Percentiles rank a stretch among this genome's conserved stretches.
phyloP scores from a whole-genome alignment of 2,888 invertebrate species.

The Ectropis crepuscularia region DNA sequence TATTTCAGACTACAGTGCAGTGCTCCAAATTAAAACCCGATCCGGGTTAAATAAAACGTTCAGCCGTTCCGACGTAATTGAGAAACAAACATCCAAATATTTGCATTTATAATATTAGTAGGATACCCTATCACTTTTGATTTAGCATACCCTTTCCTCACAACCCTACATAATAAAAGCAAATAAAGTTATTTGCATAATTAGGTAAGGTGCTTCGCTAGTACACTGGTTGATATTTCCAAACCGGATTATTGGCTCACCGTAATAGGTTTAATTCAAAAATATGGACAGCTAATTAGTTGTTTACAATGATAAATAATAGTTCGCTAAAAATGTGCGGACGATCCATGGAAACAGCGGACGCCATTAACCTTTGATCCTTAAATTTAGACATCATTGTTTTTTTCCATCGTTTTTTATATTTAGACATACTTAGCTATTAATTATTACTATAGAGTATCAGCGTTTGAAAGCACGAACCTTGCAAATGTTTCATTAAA shows the following conservation, averaged over 20 bases:
- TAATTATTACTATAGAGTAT: neutral
- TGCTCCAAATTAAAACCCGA: no score
- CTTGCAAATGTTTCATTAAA: no score
- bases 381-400: slow-evolving; percentile 6
- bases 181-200: slow-evolving; percentile 70
- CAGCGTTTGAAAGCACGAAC: no score
- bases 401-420: slow-evolving; percentile 12
- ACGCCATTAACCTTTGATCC: slow-evolving; percentile 6
- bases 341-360: slow-evolving; percentile 4
- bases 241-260: slow-evolving; percentile 61
- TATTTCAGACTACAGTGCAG: no score
- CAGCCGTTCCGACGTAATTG: no score
- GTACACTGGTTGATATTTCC: slow-evolving; percentile 75
- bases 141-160: no score
- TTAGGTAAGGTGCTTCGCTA: slow-evolving; percentile 53
- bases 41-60: no score
- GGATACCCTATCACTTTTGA: no score
- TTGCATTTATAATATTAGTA: no score
- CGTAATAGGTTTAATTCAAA: slow-evolving; percentile 47
- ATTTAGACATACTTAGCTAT: neutral
- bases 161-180: slow-evolving; percentile 18
- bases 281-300: slow-evolving; percentile 27
- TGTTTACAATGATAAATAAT: slow-evolving; percentile 20
- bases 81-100: no score
- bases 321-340: slow-evolving; percentile 9